Evolutionary conservation across 1,140 invertebrate genomes (phyloP).

Genomic region (Artemia franciscana): DNA sequence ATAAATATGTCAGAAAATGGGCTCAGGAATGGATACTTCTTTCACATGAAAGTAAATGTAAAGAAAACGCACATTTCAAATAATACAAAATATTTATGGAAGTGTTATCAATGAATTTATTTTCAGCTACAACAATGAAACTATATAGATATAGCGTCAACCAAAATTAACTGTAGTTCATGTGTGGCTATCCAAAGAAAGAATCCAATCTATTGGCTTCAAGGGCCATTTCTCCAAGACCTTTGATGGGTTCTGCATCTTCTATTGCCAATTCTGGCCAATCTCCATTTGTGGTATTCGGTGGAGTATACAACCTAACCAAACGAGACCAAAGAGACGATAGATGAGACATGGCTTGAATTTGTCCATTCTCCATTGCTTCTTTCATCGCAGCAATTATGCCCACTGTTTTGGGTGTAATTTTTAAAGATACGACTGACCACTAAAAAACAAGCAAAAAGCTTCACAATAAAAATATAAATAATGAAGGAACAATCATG

Average conservation of each 20-base stretch:
- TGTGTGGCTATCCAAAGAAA: slow-evolving; percentile 80
- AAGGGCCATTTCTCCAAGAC: slow-evolving; percentile 47
- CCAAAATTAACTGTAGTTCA: slow-evolving; percentile 79
- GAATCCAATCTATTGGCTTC: slow-evolving; percentile 68
- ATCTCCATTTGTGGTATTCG: slow-evolving; percentile 15
- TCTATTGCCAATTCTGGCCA: slow-evolving; percentile 16
- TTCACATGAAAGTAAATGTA: no score
- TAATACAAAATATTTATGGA: no score
- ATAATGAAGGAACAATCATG: no score
- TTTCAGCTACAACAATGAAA: no score
- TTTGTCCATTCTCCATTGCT: background rate
- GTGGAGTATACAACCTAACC: slow-evolving; percentile 14
- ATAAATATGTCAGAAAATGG: no score
- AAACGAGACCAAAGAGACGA: background rate
- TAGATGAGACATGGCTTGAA: background rate
- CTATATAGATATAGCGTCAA: no score
- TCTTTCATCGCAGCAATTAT: slow-evolving; percentile 1
- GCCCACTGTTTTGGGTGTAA: slow-evolving; percentile 5
- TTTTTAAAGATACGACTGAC: slow-evolving; percentile 36
- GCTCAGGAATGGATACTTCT: no score
- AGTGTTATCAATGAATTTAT: no score
- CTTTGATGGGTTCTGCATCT: slow-evolving; percentile 30
- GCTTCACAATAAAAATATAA: no score
- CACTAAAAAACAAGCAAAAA: background rate
- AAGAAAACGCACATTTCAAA: no score